Evolutionary conservation across 1,140 invertebrate species (phyloP).

Genomic region (Lordiphosa clarofinis): DNA sequence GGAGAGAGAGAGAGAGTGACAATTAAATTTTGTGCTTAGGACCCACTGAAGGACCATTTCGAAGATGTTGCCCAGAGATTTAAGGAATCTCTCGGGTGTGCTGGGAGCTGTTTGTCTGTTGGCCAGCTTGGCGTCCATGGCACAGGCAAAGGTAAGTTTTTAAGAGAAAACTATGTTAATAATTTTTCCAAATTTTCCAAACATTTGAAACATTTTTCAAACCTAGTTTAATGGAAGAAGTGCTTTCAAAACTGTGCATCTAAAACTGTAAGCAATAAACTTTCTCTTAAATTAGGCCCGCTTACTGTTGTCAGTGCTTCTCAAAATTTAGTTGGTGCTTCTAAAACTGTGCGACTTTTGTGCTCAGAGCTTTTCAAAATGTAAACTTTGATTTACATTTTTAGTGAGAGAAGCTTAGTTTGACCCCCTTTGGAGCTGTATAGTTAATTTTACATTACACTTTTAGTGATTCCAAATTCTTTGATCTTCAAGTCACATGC

Average conservation of each 20-base stretch:
- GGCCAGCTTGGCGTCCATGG: slow-evolving; percentile 52
- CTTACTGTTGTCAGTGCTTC: too few species aligned
- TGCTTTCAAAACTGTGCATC: slow-evolving; percentile 1
- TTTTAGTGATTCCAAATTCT: too few species aligned
- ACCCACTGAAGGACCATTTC: slow-evolving; percentile 38
- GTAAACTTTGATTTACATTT: too few species aligned
- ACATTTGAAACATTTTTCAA: too few species aligned
- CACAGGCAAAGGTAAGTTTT: slow-evolving; percentile 63
- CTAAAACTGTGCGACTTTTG: too few species aligned
- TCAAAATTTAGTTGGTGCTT: too few species aligned
- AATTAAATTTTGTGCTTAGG: slow-evolving; percentile 37
- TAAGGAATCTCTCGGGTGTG: slow-evolving; percentile 70
- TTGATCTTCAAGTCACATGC: background rate
- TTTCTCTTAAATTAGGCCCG: too few species aligned
- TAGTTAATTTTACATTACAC: too few species aligned
- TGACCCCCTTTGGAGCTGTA: too few species aligned
- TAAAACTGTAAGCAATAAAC: slow-evolving; percentile 4
- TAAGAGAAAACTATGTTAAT: background rate
- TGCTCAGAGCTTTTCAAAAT: background rate
- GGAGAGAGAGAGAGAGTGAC: slow-evolving; percentile 35
- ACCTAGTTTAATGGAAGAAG: background rate
- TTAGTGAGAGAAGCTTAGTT: too few species aligned
- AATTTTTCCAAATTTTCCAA: background rate
- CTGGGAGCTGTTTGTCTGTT: slow-evolving; percentile 57
- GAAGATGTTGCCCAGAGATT: slow-evolving; percentile 76